Evolutionary conservation across 2,888 invertebrate genomes (phyloP).

Genomic region (Hypomecis punctinalis): DNA sequence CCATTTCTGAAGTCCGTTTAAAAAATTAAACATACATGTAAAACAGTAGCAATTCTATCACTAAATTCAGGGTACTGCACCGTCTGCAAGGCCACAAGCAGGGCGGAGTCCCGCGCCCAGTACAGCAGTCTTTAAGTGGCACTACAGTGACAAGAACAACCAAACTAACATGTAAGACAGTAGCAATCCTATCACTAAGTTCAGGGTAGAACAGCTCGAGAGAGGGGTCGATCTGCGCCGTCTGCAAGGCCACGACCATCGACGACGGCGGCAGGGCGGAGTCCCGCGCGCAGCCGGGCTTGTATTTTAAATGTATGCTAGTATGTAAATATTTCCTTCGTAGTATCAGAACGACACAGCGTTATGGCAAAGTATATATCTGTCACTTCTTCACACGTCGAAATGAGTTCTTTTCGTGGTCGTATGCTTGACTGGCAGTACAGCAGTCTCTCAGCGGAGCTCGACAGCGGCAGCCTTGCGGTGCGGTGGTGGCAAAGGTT

Average conservation of each 20-base stretch:
- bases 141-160: too few species aligned
- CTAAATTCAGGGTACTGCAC: constrained; percentile 67
- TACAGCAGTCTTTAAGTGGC: constrained; percentile 57
- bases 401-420: too few species aligned
- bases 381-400: too few species aligned
- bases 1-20: too few species aligned
- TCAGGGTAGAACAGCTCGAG: constrained; percentile 68
- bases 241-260: constrained; percentile 62
- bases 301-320: too few species aligned
- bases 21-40: constrained; percentile 56
- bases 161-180: constrained; percentile 58
- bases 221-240: constrained; percentile 70
- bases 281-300: constrained; percentile 65
- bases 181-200: constrained; percentile 54
- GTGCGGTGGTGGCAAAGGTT: constrained; percentile 59
- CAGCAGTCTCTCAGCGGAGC: constrained; percentile 58
- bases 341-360: too few species aligned
- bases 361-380: too few species aligned
- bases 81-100: constrained; percentile 64
- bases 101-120: constrained; percentile 67
- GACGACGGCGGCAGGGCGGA: constrained; percentile 69
- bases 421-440: too few species aligned
- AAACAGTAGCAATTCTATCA: constrained; percentile 53
- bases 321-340: too few species aligned
- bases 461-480: constrained; percentile 68